Evolutionary conservation across 2,888 invertebrate genomes (phyloP), one percentile per base, ranked within the genome.

Genomic region (Taenaris catops): DNA sequence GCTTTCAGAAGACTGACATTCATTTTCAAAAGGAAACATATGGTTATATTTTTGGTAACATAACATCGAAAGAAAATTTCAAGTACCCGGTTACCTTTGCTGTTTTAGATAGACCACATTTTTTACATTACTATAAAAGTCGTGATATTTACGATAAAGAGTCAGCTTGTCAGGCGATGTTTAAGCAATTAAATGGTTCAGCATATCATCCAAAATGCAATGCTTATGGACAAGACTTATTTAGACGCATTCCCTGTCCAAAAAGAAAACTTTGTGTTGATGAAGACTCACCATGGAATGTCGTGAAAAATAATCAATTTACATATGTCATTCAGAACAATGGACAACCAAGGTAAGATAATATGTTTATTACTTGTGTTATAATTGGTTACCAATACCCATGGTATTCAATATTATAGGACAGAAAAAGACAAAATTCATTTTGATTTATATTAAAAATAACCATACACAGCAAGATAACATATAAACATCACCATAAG

Each of bases 11-110:
- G 79, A 97, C 98, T 6, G 96, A 96, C 71, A 90, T 92, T 23
- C 93, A 96, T 70, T 92, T 93, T 53, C 91, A 92, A 58, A 93
- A 92, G 53, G 93, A 95, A 61, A 96, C 97, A 48, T 94, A 94
- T 75, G 98, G 98, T 26, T 98, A 96, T 74, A 96, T 99, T 55
- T 99, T 96, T 70, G 99, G 99, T 6, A 98, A 98, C 72, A 91
- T 98, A 25, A 96, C 97, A 11, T 90, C 95, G 0, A 89, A 84
- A 46, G 81, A 89, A 25, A 87, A 89, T 35, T 91, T 93, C 56
- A 88, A 89, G 38, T 89, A 89, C 47, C 91, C 91, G 5, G 89
- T 94, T 18, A 96, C 96, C 7, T 90, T 98, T 49, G 96, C 96
- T n/a, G 95, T 98, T 5, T 88, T 98, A 49, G 96, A 97, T 68